Base-by-base conservation (phyloP, 2,888 invertebrate genomes). In the Melinaea marsaeus region DNA sequence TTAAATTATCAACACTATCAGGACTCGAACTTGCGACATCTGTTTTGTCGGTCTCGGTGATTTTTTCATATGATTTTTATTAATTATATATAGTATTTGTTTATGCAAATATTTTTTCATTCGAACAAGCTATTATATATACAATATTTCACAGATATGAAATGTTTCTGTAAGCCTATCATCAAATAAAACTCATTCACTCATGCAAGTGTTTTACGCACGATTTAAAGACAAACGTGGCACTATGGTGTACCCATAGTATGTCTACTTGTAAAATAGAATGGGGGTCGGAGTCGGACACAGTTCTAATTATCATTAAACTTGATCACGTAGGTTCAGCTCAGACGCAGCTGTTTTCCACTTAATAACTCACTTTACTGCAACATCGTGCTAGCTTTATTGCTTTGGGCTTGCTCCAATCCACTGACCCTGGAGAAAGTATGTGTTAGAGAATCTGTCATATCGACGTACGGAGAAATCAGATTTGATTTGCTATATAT, bases 291-390 rank as follows among this genome's bases (percentile, higher is more conserved):
- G 33, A 47, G 57, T 59, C 11, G 61, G 60, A 66, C 63, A 59
- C 61, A 60, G 62, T 69, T 72, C 62, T 74, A 74, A 75, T 75
- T 72, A 74, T 71, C 71, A 69, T 75, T 71, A 69, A 70, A 71
- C 67, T 72, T 70, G 69, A 72, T 76, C 72, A 72, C 72, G 69
- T 73, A 67, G 65, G 64, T 67, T 62, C 61, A 60, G 55, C 62
- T 67, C 55, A 62, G 65, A 67, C 69, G 63, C 72, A 70, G 69
- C 66, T 71, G 72, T 71, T 72, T 69, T 70, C 62, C 65, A 68
- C 69, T 73, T 71, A 72, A 73, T 73, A 72, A 71, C 71, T 69
- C 63, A 69, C 58, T 73, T 74, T 73, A 72, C 63, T 62, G 62
- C 57, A 61, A 63, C 55, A 55, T 61, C 46, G 68, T 42, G 58